These are phyloP conservation scores for Trypoxylon attenuatum DNA, from an alignment of 2,888 invertebrate species.

Conservation along the genomic window DNA sequence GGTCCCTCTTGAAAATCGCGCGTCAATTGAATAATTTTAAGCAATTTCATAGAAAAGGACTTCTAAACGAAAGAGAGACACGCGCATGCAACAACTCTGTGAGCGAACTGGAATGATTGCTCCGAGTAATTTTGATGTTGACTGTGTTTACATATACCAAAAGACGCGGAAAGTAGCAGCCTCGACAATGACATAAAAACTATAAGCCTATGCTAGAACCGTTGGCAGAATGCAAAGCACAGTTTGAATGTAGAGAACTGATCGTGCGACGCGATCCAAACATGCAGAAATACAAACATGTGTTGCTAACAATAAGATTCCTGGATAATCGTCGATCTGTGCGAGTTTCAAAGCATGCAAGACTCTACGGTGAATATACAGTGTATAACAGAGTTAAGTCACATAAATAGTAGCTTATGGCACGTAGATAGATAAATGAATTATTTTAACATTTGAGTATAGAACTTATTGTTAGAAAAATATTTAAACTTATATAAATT, in stretches of 20 bases:
- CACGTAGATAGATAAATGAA: too few relatives aligned
- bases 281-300: slow-evolving; percentile 46
- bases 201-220: slow-evolving; percentile 24
- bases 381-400: too few relatives aligned
- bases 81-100: slow-evolving; percentile 12
- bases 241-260: slow-evolving; percentile 41
- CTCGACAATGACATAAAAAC: slow-evolving; percentile 27
- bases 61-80: background rate
- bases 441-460: too few relatives aligned
- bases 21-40: too few relatives aligned
- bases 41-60: too few relatives aligned
- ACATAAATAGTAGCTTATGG: too few relatives aligned
- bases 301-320: slow-evolving; percentile 24
- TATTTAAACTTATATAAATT: too few relatives aligned
- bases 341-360: too few relatives aligned
- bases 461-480: too few relatives aligned
- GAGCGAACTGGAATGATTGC: slow-evolving; percentile 10
- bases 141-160: slow-evolving; percentile 45
- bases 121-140: slow-evolving; percentile 12
- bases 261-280: slow-evolving; percentile 24
- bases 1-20: background rate
- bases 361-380: too few relatives aligned
- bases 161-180: slow-evolving; percentile 16
- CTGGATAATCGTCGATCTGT: too few relatives aligned
- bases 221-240: slow-evolving; percentile 40